Evolutionary conservation across 2,888 invertebrate species (phyloP), one percentile per base, ranked within the genome.

Genomic region (Tanytarsus gracilentus): DNA sequence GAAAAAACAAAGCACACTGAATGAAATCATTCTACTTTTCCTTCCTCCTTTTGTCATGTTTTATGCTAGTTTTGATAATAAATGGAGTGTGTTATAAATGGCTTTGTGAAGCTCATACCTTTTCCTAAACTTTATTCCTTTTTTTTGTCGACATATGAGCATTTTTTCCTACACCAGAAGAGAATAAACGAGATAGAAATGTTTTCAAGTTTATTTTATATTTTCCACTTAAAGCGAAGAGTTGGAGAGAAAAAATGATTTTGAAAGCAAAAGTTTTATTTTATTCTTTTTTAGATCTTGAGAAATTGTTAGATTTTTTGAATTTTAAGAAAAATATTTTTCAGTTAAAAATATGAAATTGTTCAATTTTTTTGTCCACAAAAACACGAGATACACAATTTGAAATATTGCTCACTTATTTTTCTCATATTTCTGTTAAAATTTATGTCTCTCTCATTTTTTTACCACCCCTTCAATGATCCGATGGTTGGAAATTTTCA

Each of bases 51-150:
- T 44, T 8, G 18, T 51, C 30, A 18, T 29, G 25, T 14, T 30
- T 30, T 25, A 51, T 30, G 9, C 23, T 36, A 53, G 55, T 56
- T 39, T 39, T 27, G 39, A 56, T 39, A 56, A 44, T 48, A 58
- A 58, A 58, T 58, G 40, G 58, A 58, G 44, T 58, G 58, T 48
- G 29, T 58, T 49, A 49, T 49, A 49, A 49, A 49, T 49, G 49
- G 27, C 49, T 49, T 49, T 49, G n/a, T 23, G 23, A 33, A 44
- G 44, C 44, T 44, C 44, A 44, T 18, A 44, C 18, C 9, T 33
- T 33, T 23, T 8, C 9, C 40, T 18, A 18, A 21, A 14, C 16
- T 21, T 21, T 14, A 1, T 21, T 21, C 18, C 9, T 36, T n/a
- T 14, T 36, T 16, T 14, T 36, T 14, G 36, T 36, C 36, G 14